phyloP scores from a whole-genome alignment of 2,113 vertebrate species.

The Thamnaconus septentrionalis region DNA sequence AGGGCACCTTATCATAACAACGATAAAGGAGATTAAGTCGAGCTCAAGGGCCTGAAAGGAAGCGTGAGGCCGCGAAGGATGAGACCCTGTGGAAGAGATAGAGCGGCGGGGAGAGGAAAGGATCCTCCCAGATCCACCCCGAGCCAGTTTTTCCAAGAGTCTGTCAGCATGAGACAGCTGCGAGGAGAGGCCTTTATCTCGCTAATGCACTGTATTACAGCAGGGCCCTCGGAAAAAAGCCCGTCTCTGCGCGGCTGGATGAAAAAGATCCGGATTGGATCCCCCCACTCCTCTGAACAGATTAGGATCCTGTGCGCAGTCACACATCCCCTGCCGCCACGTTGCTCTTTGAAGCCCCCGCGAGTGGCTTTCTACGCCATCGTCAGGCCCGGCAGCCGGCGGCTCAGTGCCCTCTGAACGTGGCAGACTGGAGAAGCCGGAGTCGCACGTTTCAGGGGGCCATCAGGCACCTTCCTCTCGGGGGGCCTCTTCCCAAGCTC shows the following conservation, averaged over 20 bases:
- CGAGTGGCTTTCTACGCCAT: slow-evolving; percentile 52
- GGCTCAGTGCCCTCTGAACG: slow-evolving; percentile 28
- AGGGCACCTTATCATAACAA: slow-evolving; percentile 31
- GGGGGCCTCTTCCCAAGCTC: slow-evolving; percentile 42
- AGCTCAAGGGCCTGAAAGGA: slow-evolving; percentile 38
- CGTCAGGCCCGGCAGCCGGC: slow-evolving; percentile 50
- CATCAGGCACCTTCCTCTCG: slow-evolving; percentile 15
- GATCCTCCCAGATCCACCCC: slow-evolving; percentile 57
- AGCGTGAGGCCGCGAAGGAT: slow-evolving; percentile 35
- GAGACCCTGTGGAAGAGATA: slow-evolving; percentile 46
- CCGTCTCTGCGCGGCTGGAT: slow-evolving; percentile 63
- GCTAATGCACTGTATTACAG: slow-evolving; percentile 72
- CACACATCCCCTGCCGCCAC: slow-evolving; percentile 64
- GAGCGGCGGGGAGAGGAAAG: slow-evolving; percentile 39
- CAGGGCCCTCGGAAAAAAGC: slow-evolving; percentile 60
- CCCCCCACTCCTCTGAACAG: slow-evolving; percentile 62
- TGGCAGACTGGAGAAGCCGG: slow-evolving; percentile 21
- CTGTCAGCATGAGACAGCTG: slow-evolving; percentile 72
- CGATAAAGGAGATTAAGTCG: slow-evolving; percentile 49
- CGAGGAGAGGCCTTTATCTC: slow-evolving; percentile 75
- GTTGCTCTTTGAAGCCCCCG: slow-evolving; percentile 64
- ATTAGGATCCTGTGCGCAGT: slow-evolving; percentile 70
- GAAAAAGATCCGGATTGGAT: slow-evolving; percentile 72
- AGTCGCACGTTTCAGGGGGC: slow-evolving; percentile 28
- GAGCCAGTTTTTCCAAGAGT: slow-evolving; percentile 63